These are phyloP conservation scores for Drosophila anomalipes DNA, from an alignment of 2,888 invertebrate species.

Conservation along the genomic window DNA sequence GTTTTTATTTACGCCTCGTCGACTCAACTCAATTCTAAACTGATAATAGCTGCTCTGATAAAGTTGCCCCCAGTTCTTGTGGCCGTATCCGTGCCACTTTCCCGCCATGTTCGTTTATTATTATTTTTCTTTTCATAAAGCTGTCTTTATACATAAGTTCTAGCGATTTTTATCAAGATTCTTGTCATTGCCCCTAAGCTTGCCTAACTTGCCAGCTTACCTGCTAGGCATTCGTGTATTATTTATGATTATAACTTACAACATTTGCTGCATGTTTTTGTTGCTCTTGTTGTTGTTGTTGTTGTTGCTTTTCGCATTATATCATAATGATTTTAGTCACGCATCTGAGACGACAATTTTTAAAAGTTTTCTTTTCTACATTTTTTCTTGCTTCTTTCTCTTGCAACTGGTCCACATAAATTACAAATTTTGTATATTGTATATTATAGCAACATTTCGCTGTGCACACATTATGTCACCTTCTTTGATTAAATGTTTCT, in stretches of 20 bases:
- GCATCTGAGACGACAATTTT: conserved; percentile 55
- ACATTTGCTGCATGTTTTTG: conserved; percentile 35
- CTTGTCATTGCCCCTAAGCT: conserved; percentile 20
- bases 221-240: conserved; percentile 13
- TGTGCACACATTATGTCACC: conserved; percentile 64
- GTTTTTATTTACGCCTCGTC: conserved; percentile 53
- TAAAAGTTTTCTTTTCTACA: conserved; percentile 26
- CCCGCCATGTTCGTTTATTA: background rate
- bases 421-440: conserved; percentile 3
- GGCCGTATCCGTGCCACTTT: background rate
- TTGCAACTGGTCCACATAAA: conserved; percentile 29
- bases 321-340: conserved; percentile 69
- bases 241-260: conserved; percentile 49
- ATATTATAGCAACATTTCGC: conserved; percentile 6
- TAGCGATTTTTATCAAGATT: conserved; percentile 34
- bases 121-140: conserved; percentile 5
- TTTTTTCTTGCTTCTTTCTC: background rate
- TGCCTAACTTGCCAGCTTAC: conserved; percentile 29
- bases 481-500: conserved; percentile 35
- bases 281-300: conserved; percentile 5
- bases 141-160: conserved; percentile 30
- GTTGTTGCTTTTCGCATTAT: conserved; percentile 44
- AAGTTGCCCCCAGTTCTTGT: conserved; percentile 11
- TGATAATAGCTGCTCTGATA: conserved; percentile 60
- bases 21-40: conserved; percentile 21